Percentiles rank a stretch among this genome's conserved stretches.
Evolutionary conservation across 2,888 invertebrate genomes (phyloP).

Genomic region (Lordiphosa fenestrarum): DNA sequence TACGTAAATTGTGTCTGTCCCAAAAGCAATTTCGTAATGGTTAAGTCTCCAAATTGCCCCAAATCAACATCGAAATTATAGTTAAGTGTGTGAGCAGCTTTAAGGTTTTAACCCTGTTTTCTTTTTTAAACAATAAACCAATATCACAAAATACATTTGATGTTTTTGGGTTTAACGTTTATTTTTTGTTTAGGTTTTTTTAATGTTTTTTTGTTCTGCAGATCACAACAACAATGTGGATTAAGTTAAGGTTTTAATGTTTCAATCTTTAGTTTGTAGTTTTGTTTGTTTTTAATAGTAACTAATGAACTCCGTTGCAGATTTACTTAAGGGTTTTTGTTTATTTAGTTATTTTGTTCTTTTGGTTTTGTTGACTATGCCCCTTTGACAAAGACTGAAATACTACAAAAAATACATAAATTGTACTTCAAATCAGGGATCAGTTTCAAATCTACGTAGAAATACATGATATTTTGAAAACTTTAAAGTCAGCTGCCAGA

Average conservation of each 20-base stretch:
- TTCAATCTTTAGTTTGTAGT: constrained; percentile 34
- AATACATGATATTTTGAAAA: too few species aligned
- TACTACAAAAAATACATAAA: too few species aligned
- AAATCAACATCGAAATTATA: background rate
- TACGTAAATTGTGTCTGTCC: background rate
- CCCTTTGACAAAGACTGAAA: too few species aligned
- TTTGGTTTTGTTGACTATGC: constrained; percentile 11
- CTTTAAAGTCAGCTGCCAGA: too few species aligned
- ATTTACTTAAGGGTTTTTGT: constrained; percentile 6
- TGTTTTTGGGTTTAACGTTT: constrained; percentile 59
- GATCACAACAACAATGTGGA: constrained; percentile 75
- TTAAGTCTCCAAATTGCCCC: constrained; percentile 3
- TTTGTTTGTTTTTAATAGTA: constrained; percentile 26
- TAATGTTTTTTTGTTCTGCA: constrained; percentile 45
- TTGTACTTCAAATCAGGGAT: too few species aligned
- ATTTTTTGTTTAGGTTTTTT: constrained; percentile 25
- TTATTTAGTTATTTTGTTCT: constrained; percentile 1
- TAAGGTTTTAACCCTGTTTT: constrained; percentile 9
- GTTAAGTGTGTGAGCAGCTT: background rate
- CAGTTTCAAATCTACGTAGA: too few species aligned
- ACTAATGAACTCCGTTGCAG: constrained; percentile 50
- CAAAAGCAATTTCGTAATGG: background rate
- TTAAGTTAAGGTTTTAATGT: constrained; percentile 37
- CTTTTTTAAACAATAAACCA: constrained; percentile 9
- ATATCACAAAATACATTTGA: constrained; percentile 24